Conservation (phyloP, 2,888 invertebrate species). For the Dynastes tityus region DNA sequence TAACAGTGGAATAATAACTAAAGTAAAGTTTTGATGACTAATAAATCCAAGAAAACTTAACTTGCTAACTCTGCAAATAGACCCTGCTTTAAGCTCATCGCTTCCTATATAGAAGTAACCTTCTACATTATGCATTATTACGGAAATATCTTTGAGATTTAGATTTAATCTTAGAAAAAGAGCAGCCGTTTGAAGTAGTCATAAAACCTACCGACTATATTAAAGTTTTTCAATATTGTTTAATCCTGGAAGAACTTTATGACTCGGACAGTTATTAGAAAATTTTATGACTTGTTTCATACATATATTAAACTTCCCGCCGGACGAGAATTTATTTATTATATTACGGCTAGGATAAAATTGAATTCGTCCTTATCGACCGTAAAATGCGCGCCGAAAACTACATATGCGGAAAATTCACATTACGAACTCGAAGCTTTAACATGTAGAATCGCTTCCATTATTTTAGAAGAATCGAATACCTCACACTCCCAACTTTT, state of each 20-base stretch:
- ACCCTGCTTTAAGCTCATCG: too few relatives aligned
- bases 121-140: not conserved
- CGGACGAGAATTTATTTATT: slow-evolving; percentile 4
- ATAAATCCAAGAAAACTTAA: too few relatives aligned
- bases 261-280: slow-evolving; percentile 13
- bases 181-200: not conserved
- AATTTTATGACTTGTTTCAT: slow-evolving; percentile 5
- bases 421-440: not conserved
- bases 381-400: not conserved
- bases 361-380: not conserved
- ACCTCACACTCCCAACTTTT: not conserved
- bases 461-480: not conserved
- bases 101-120: too few relatives aligned
- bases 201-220: slow-evolving; percentile 9
- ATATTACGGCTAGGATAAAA: not conserved
- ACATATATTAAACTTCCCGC: not conserved
- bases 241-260: slow-evolving; percentile 11
- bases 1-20: too few relatives aligned
- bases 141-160: not conserved
- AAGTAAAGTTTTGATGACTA: too few relatives aligned
- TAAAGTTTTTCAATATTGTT: slow-evolving; percentile 24
- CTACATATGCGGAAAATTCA: not conserved
- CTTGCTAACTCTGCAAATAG: too few relatives aligned
- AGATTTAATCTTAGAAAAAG: slow-evolving; percentile 4
- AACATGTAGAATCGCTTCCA: not conserved